Percentiles rank a stretch among this genome's conserved stretches.
These are phyloP conservation scores for Caenorhabditis sp. DNA, from an alignment of 2,888 invertebrate genomes.

Conservation along the genomic window DNA sequence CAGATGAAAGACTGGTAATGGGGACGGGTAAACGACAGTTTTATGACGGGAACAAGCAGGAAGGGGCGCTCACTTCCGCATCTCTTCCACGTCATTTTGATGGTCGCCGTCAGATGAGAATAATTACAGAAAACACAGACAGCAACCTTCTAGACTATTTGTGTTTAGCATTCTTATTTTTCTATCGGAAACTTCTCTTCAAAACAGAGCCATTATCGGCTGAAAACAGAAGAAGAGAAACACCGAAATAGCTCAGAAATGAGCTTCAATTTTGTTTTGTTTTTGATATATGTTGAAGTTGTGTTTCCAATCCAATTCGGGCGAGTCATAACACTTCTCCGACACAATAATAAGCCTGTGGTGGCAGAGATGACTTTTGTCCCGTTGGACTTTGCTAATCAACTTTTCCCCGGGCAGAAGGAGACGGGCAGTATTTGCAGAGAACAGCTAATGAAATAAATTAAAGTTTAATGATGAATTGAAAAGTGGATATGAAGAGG, in stretches of 20 bases:
- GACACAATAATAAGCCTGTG: conserved; percentile 2
- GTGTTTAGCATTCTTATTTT: not conserved
- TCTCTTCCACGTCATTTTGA: not conserved
- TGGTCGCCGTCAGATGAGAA: not conserved
- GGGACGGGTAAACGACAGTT: not conserved
- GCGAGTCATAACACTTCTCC: not conserved
- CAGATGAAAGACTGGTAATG: not conserved
- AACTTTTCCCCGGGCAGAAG: not conserved
- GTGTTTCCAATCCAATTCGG: not conserved
- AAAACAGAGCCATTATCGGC: conserved; percentile 20
- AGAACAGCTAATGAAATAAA: conserved; percentile 12
- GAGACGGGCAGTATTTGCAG: conserved; percentile 1
- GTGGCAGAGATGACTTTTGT: conserved; percentile 12
- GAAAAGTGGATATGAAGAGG: conserved; percentile 5
- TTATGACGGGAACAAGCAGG: not conserved
- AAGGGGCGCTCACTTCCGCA: not conserved
- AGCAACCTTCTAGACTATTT: no score
- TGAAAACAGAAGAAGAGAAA: not conserved
- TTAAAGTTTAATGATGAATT: conserved; percentile 13
- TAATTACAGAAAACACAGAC: no score
- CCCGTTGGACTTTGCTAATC: not conserved
- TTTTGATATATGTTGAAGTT: conserved; percentile 1
- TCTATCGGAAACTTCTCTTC: not conserved
- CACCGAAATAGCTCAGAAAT: not conserved
- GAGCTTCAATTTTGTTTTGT: conserved; percentile 16